Percentiles rank a stretch among this genome's conserved stretches.
Evolutionary conservation across 2,113 vertebrate species (phyloP).

Genomic region (Dromas ardeola): DNA sequence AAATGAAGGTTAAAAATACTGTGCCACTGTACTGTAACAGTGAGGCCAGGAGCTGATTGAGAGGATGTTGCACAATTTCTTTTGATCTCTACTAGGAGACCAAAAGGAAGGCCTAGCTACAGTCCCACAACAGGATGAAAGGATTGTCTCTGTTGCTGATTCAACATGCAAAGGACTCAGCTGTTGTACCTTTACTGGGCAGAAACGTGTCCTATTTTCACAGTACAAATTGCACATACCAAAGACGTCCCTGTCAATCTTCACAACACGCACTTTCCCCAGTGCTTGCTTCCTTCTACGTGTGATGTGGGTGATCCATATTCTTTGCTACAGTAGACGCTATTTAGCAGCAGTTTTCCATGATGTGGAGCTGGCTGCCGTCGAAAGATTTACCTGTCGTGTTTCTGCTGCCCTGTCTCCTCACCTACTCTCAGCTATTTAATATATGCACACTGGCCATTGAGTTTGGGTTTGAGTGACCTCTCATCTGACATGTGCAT

Average conservation of each 20-base stretch:
- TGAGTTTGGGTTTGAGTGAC: not conserved
- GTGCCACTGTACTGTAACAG: not conserved
- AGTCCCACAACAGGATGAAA: not conserved
- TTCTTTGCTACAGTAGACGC: not conserved
- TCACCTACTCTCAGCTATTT: not conserved
- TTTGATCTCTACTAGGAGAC: not conserved
- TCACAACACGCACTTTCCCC: not conserved
- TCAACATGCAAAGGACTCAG: not conserved
- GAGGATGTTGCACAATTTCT: not conserved
- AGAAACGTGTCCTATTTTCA: fast-evolving
- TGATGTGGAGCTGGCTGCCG: not conserved
- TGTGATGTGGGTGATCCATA: not conserved
- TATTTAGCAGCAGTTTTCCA: not conserved
- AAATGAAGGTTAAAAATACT: not conserved
- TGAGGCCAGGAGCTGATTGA: not conserved
- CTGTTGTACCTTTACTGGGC: not conserved
- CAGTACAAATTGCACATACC: not conserved
- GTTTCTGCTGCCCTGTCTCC: not conserved
- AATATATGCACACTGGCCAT: not conserved
- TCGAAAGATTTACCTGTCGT: not conserved
- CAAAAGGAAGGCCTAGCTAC: not conserved
- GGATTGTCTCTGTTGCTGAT: not conserved
- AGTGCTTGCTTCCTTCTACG: fast-evolving
- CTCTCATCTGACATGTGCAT: not conserved
- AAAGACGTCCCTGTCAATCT: fast-evolving